Conservation (phyloP, 2,113 vertebrate species). For the human region GRCh38 chr5:173124001-173124500, state of each 20-base stretch:
- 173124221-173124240: conserved; percentile 5
- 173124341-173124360: too few species aligned
- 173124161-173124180: background rate
- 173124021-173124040: conserved; percentile 68
- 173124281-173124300: background rate
- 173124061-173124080: conserved; percentile 71
- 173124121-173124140: background rate
- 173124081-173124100: conserved; percentile 66
- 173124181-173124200: conserved; percentile 22
- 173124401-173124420: too few species aligned
- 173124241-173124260: background rate
- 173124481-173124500: background rate
- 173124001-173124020: conserved; percentile 48
- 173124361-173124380: too few species aligned
- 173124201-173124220: conserved; percentile 11
- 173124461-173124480: too few species aligned
- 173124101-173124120: conserved; percentile 77
- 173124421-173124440: too few species aligned
- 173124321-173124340: too few species aligned
- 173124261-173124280: background rate
- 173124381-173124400: too few species aligned
- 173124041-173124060: conserved; percentile 75
- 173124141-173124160: background rate
- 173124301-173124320: too few species aligned
- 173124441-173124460: too few species aligned